phyloP scores from a whole-genome alignment of 53 echinoderm and acorn worm species.

The Zoroaster sp. region DNA sequence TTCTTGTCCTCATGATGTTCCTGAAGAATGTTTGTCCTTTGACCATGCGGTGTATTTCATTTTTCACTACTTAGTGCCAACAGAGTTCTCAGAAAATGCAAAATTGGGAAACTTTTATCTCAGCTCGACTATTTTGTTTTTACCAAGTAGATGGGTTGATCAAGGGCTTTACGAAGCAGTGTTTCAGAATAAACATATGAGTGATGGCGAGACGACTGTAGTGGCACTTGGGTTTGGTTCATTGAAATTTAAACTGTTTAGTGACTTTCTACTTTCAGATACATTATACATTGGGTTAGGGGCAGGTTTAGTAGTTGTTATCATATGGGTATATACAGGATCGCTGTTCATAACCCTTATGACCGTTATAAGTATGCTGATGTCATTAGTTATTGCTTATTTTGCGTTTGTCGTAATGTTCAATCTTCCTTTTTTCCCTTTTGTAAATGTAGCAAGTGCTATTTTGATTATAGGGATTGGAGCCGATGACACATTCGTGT shows the following conservation, averaged over 20 bases:
- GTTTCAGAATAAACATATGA: conserved; percentile 44
- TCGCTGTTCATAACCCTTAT: conserved; percentile 75
- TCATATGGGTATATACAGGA: conserved; percentile 81
- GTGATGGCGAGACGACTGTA: conserved; percentile 63
- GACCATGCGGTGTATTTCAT: conserved; percentile 57
- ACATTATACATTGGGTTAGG: conserved; percentile 59
- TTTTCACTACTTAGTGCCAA: conserved; percentile 70
- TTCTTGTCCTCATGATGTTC: conserved; percentile 43
- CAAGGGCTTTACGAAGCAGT: conserved; percentile 41
- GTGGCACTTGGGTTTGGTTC: conserved; percentile 61
- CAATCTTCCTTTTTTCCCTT: conserved; percentile 82
- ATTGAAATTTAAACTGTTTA: conserved; percentile 72
- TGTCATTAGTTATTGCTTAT: conserved; percentile 77
- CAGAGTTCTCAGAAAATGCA: conserved; percentile 18
- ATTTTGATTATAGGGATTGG: conserved; percentile 84
- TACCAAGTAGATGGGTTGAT: conserved; percentile 28
- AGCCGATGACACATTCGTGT: conserved; percentile 92
- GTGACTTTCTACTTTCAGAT: conserved; percentile 62
- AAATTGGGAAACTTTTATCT: conserved; percentile 1
- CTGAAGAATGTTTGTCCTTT: conserved; percentile 43
- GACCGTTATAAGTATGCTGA: conserved; percentile 77
- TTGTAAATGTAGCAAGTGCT: conserved; percentile 75
- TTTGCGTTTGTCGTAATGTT: conserved; percentile 72
- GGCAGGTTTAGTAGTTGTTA: conserved; percentile 52
- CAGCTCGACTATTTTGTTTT: conserved; percentile 40